phyloP scores from a whole-genome alignment of 2,797 vertebrate species.

The Hylomyscus alleni region DNA sequence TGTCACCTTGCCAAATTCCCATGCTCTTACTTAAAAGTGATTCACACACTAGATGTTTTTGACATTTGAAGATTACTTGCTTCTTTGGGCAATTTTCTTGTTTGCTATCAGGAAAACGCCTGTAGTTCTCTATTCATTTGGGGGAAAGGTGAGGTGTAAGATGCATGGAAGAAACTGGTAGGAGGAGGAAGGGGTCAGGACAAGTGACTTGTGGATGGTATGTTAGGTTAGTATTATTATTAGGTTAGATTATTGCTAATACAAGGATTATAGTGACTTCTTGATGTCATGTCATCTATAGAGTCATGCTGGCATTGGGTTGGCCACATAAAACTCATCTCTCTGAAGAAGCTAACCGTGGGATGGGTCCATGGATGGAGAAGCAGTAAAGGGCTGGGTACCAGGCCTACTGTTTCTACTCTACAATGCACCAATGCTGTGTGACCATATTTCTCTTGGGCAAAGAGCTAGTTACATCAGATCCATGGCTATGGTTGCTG shows the following conservation, averaged over 20 bases:
- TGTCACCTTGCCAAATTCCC: constrained; percentile 73
- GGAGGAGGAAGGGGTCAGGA: background rate
- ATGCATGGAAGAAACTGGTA: background rate
- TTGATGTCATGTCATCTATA: background rate
- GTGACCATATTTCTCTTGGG: background rate
- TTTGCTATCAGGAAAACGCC: constrained; percentile 77
- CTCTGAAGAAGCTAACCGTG: background rate
- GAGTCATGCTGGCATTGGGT: background rate
- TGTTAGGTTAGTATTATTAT: background rate
- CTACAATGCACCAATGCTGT: background rate
- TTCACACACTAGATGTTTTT: constrained; percentile 73
- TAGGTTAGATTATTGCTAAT: background rate
- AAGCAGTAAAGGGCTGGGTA: background rate
- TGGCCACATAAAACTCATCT: background rate
- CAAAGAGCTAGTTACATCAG: background rate
- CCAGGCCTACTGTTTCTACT: background rate
- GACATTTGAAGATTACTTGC: constrained; percentile 82
- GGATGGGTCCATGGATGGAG: background rate
- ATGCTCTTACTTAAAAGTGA: constrained; percentile 73
- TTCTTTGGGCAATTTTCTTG: constrained; percentile 82
- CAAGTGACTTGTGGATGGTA: background rate
- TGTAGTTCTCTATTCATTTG: constrained; percentile 61
- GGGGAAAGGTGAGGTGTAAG: constrained; percentile 55
- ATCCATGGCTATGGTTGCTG: background rate
- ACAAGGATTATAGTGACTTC: background rate